Evolutionary conservation across 1,140 invertebrate genomes (phyloP).

Genomic region (Drosophila busckii): DNA sequence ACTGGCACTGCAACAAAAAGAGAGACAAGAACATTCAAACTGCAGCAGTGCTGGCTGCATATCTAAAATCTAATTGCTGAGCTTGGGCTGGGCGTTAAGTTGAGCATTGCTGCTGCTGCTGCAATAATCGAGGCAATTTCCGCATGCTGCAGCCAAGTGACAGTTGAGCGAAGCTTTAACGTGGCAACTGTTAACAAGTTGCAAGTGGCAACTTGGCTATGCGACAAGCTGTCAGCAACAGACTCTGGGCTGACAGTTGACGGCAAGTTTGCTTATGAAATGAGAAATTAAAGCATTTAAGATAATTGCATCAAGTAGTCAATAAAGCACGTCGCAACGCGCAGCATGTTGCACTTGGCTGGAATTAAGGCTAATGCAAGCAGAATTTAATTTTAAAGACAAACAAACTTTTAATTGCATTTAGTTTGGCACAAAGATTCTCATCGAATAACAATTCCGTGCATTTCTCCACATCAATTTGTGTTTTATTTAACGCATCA

Average conservation of each 20-base stretch:
- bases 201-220: constrained; percentile 24
- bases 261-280: constrained; percentile 29
- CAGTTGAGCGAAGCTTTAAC: constrained; percentile 7
- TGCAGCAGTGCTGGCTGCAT: constrained; percentile 5
- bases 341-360: no score
- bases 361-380: no score
- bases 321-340: constrained; percentile 3
- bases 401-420: no score
- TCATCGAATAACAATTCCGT: no score
- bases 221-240: constrained; percentile 20
- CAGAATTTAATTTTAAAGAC: no score
- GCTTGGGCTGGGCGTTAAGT: constrained; percentile 18
- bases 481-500: no score
- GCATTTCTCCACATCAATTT: no score
- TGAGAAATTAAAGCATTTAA: constrained; percentile 56
- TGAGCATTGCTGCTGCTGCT: constrained; percentile 23
- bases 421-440: no score
- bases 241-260: constrained; percentile 2
- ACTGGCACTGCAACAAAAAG: constrained; percentile 15
- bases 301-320: constrained; percentile 47
- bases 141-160: constrained; percentile 18
- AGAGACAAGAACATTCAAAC: constrained; percentile 17
- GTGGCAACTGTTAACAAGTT: constrained; percentile 29
- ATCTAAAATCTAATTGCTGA: constrained; percentile 14
- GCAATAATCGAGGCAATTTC: constrained; percentile 43